Evolutionary conservation across 1,140 invertebrate genomes (phyloP).

Genomic region (Polyergus mexicanus): DNA sequence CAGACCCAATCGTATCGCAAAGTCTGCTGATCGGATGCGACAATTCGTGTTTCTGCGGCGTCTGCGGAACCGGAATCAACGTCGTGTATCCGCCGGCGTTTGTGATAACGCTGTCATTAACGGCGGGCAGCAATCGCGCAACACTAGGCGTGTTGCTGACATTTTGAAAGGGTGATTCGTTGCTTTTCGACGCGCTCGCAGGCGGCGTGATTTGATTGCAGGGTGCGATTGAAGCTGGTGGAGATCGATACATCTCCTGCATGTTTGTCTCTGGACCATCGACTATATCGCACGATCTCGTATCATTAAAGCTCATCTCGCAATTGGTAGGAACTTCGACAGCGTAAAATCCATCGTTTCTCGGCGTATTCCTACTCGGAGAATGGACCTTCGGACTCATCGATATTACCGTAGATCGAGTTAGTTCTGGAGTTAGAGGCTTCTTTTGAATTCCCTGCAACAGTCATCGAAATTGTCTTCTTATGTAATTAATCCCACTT

Average conservation of each 20-base stretch:
- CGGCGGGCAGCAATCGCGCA: not conserved
- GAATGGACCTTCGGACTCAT: conserved; percentile 37
- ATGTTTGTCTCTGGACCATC: not conserved
- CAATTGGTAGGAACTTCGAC: conserved; percentile 58
- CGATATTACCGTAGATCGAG: conserved; percentile 23
- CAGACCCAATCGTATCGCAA: conserved; percentile 73
- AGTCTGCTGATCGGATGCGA: conserved; percentile 79
- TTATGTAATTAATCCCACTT: conserved; percentile 1
- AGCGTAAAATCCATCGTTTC: conserved; percentile 28
- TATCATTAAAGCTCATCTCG: conserved; percentile 31
- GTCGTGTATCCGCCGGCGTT: conserved; percentile 14
- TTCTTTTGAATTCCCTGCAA: conserved; percentile 62
- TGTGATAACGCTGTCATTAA: conserved; percentile 20
- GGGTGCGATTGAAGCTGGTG: conserved; percentile 23
- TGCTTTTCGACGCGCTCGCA: not conserved
- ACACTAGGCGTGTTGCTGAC: not conserved
- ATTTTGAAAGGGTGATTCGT: conserved; percentile 28
- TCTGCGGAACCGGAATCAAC: not conserved
- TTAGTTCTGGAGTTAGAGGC: conserved; percentile 6
- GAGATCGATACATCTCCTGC: conserved; percentile 55
- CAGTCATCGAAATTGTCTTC: conserved; percentile 23
- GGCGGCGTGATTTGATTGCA: conserved; percentile 5
- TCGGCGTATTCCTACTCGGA: not conserved
- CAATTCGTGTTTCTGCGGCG: conserved; percentile 72
- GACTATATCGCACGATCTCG: conserved; percentile 23